phyloP scores from a whole-genome alignment of 1,140 invertebrate genomes.

The Mercenaria mercenaria region DNA sequence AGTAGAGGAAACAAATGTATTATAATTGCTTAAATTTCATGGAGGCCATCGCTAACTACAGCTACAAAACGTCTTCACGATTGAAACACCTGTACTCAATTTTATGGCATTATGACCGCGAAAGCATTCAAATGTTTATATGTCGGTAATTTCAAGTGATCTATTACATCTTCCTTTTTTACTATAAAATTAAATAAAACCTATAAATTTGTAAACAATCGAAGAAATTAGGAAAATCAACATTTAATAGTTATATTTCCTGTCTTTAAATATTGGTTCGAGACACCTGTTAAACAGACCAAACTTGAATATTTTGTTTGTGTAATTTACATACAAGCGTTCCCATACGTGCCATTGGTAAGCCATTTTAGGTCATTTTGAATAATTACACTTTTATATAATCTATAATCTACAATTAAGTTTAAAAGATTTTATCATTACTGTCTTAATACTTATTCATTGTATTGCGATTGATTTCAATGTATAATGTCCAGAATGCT shows the following conservation, averaged over 20 bases:
- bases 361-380: no score
- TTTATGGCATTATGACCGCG: slow-evolving; percentile 44
- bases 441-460: no score
- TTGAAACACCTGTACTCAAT: slow-evolving; percentile 59
- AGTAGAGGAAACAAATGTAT: not conserved
- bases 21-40: slow-evolving; percentile 37
- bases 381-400: no score
- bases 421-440: no score
- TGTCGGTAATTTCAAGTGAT: not conserved
- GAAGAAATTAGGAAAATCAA: slow-evolving; percentile 23
- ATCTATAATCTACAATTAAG: no score
- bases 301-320: not conserved
- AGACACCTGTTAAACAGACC: not conserved
- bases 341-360: no score
- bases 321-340: not conserved
- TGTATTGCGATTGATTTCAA: no score
- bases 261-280: not conserved
- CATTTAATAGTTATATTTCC: slow-evolving; percentile 18
- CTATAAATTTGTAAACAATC: slow-evolving; percentile 24
- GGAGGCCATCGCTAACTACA: not conserved
- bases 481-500: no score
- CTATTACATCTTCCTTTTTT: not conserved
- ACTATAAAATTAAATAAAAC: slow-evolving; percentile 43
- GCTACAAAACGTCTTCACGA: not conserved
- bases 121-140: slow-evolving; percentile 15